Evolutionary conservation across 2,888 invertebrate species (phyloP), one percentile per base, ranked within the genome.

Genomic region (Cloeon dipterum): DNA sequence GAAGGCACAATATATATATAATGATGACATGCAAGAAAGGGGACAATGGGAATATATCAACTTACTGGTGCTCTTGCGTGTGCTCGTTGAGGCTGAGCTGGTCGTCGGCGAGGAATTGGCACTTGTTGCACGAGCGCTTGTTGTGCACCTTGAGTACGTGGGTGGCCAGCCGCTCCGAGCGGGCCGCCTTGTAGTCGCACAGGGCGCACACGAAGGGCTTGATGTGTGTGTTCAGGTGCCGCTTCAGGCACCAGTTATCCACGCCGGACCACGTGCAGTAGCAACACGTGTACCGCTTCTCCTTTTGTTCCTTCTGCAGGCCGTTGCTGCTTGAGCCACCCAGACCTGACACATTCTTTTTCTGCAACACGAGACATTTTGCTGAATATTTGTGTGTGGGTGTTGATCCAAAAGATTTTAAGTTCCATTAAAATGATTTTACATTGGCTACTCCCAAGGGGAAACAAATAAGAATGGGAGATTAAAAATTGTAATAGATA

Each of bases 231-330:
- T 88, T 88, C 49, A 88, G 68, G 55, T 89, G 88, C 34, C 88
- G 68, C 56, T 88, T 86, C 41, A 88, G 63, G 50, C 86, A 86
- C 88, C 88, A 89, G 55, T 86, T 86, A 59, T 88, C 88, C 39
- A 81, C 83, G 17, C 88, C 88, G 26, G 81, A 78, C 86, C 86
- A 88, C 17, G 85, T 68, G 57, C 88, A 89, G 55, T 83, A 86
- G 54, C 81, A 78, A 59, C 88, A 88, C 45, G 77, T 73, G 58
- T 77, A 81, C 46, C 78, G 68, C 47, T 74, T 70, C 52, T 74
- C 73, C 35, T 70, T 66, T 56, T 62, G 71, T 55, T 50, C 49
- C 44, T 52, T 50, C n/a, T n/a, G n/a, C 16, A 29, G n/a, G 5
- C 29, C 29, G 7, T 7, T 14, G n/a, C 13, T 5, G 5, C 5